These are phyloP conservation scores for Lacerta viridis DNA, from an alignment of 2,797 vertebrate genomes.

Conservation along the genomic window DNA sequence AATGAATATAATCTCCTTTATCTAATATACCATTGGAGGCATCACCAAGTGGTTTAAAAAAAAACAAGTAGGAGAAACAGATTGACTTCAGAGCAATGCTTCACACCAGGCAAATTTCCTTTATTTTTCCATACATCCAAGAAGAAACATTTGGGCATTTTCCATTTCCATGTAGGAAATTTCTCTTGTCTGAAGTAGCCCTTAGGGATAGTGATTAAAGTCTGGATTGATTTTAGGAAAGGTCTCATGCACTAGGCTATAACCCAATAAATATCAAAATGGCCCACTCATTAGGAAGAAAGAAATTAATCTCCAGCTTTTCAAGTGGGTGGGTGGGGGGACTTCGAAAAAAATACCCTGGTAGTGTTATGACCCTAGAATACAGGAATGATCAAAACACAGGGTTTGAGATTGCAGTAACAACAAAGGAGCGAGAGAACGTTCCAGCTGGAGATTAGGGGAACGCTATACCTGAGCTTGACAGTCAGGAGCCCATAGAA, in stretches of 20 bases:
- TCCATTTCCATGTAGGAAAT: conserved; percentile 2
- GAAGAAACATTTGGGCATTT: background rate
- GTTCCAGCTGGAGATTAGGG: too few relatives aligned
- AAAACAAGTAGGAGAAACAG: too few relatives aligned
- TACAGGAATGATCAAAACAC: too few relatives aligned
- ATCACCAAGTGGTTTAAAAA: background rate
- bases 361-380: too few relatives aligned
- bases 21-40: background rate
- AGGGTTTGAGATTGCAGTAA: too few relatives aligned
- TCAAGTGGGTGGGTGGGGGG: too few relatives aligned
- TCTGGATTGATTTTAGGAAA: background rate
- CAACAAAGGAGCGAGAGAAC: too few relatives aligned
- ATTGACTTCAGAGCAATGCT: background rate
- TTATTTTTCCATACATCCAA: background rate
- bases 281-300: too few relatives aligned
- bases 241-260: background rate
- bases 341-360: too few relatives aligned
- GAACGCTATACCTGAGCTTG: too few relatives aligned
- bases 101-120: background rate
- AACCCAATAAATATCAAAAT: background rate
- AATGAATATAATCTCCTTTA: background rate
- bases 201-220: background rate
- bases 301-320: too few relatives aligned
- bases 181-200: background rate
- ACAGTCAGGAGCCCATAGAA: too few relatives aligned